Evolutionary conservation across 2,888 invertebrate species (phyloP), one percentile per base, ranked within the genome.

Genomic region (Pinctada fucata): DNA sequence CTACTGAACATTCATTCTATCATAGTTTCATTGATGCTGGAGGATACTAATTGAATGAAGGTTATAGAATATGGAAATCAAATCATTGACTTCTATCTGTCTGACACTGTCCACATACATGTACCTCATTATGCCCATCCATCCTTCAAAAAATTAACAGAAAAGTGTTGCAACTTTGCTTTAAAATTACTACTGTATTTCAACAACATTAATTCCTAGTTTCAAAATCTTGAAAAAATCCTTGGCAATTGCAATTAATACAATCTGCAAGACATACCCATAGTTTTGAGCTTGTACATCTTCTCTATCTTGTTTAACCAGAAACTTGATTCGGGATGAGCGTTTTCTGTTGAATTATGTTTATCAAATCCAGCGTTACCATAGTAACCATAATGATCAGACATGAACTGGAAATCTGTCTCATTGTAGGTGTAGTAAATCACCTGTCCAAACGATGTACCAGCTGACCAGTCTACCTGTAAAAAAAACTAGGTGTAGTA

Each of bases 371-470:
- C 79, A 66, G 82, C 85, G 65, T 75, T 78, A 6, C 84, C 84
- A 66, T 84, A 82, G 75, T 88, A 89, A 68, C 87, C 82, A 75
- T 90, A 91, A 76, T 82, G 69, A 48, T 79, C 80, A 65, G 87
- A 86, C 85, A 91, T 89, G 49, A 84, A 70, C 65, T 84, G 83
- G 79, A 90, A 90, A 78, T 90, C 90, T 16, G 85, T 83, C 72
- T 90, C 88, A 72, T 90, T 86, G 77, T 89, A 91, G 2, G 90
- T 90, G 74, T 80, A 79, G 77, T 91, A 91, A 3, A 85, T 75
- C 69, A 91, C 85, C 68, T 82, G 74, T 13, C 87, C 88, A 31
- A 82, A 82, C 64, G 79, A 79, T 0, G 71, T 31, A 16, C 63
- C 66, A 74, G 79, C 78, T 1, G 86, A 85, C 87, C 87, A 88